A percentile compares a stretch with the other conserved stretches of the same genome.
Evolutionary conservation across 2,113 vertebrate genomes (phyloP).

Genomic region (Salvelinus namaycush): DNA sequence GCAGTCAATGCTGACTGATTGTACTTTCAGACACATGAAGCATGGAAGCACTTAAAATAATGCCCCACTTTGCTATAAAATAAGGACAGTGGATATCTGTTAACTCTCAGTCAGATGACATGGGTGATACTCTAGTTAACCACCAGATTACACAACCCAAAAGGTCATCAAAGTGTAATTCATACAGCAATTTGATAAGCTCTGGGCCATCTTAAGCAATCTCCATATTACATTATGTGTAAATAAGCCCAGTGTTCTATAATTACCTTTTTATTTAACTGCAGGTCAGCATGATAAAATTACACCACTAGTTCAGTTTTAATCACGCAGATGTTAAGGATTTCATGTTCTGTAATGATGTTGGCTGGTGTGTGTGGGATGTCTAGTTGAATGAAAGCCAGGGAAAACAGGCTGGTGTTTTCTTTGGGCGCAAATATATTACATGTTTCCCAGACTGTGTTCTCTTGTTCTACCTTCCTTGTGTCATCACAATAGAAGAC

Average conservation of each 20-base stretch:
- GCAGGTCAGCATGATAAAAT: not conserved
- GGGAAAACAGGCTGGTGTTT: not conserved
- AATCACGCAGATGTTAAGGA: not conserved
- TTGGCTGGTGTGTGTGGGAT: not conserved
- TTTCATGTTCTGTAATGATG: not conserved
- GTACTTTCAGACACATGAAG: no score
- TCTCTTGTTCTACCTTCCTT: not conserved
- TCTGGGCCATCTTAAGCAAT: no score
- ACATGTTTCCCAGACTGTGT: not conserved
- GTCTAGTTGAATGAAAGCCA: not conserved
- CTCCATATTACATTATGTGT: not conserved
- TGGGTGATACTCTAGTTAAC: not conserved
- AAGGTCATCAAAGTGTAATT: not conserved
- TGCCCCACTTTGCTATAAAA: no score
- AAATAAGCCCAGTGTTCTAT: not conserved
- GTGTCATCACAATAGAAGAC: not conserved
- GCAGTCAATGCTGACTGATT: not conserved
- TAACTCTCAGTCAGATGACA: not conserved
- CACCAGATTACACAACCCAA: not conserved
- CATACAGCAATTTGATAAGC: not conserved
- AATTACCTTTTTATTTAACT: no score
- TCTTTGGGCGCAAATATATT: no score
- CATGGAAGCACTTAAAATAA: no score
- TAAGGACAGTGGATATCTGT: not conserved
- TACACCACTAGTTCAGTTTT: not conserved